A percentile compares a stretch with the other conserved stretches of the same genome.
These are phyloP conservation scores for Argopecten irradians DNA, from an alignment of 1,140 invertebrate genomes.

Conservation along the genomic window DNA sequence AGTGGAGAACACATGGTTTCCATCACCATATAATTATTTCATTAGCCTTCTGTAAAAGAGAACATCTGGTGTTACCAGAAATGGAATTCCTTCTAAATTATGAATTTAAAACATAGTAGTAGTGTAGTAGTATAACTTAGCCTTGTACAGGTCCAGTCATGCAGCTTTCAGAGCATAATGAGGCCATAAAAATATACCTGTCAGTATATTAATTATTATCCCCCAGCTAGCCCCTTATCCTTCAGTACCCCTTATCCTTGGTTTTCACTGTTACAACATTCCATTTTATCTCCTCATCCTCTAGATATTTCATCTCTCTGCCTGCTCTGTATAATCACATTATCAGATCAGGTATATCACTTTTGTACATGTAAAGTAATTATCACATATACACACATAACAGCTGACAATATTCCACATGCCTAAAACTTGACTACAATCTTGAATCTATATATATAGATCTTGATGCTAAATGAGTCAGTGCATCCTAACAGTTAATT, in stretches of 20 bases:
- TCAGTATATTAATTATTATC: background rate
- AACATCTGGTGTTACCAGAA: conserved; percentile 2
- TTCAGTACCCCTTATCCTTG: background rate
- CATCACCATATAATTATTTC: background rate
- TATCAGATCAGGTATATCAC: background rate
- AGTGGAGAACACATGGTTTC: background rate
- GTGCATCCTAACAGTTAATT: too few relatives aligned
- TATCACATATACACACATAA: background rate
- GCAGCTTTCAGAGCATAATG: too few relatives aligned
- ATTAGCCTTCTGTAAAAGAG: background rate
- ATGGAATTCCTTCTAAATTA: background rate
- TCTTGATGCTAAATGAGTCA: too few relatives aligned
- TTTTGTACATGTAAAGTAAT: background rate
- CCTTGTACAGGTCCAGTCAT: background rate
- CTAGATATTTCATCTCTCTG: too few relatives aligned
- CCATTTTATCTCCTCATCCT: background rate
- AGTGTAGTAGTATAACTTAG: too few relatives aligned
- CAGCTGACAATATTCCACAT: background rate
- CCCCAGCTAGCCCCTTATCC: background rate
- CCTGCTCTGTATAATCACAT: conserved; percentile 10
- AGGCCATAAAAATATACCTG: too few relatives aligned
- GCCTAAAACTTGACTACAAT: too few relatives aligned
- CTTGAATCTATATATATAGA: too few relatives aligned
- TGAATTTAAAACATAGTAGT: background rate
- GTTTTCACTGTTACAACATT: background rate